Base-by-base conservation (phyloP, 92 coral and sea anemone species). In the Scolanthus callimorphus region DNA sequence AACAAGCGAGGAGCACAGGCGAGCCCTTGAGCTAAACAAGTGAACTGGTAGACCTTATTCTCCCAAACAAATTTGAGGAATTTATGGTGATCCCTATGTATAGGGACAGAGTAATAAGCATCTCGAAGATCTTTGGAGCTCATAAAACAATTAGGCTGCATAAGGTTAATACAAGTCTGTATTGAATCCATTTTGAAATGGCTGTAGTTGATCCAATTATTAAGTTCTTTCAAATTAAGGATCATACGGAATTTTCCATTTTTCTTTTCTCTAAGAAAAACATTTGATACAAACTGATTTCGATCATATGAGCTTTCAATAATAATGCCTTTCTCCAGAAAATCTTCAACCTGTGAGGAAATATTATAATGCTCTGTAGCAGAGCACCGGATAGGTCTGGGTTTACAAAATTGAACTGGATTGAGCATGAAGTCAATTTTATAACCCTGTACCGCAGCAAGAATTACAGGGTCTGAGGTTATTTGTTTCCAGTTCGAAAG, bases 1-100 rank as follows among this genome's bases (percentile, higher is more conserved):
- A 80, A 80, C 1, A 80, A 34, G 13, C 76, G 51, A 29, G 80
- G 86, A 1, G 86, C 76, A 39, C 76, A 80, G 2, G 64, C 25
- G 20, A 80, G 63, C 27, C 81, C 86, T 51, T 65, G 64, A 45
- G 76, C 17, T 26, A 69, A 58, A 20, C 69, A 70, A n/a, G 69
- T 59, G 37, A 59, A 70, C 22, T 65, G 46, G 52, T 47, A 51
- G n/a, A 51, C 15, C n/a, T 21, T 23, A 25, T 62, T 62, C 3
- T 46, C 30, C 67, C 67, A 69, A 31, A 12, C 4, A 31, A 69
- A 69, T 37, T 49, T 56, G 2, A 58, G 49, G 15, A 31, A 69
- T 47, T 58, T 26, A 25, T 25, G 63, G 30, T 69, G 31, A 0
- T 48, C 46, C 8, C 12, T 25, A 41, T 27, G 28, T 12, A 58